Conservation (phyloP, 2,888 invertebrate species). For the Camptogramma bilineatum region DNA sequence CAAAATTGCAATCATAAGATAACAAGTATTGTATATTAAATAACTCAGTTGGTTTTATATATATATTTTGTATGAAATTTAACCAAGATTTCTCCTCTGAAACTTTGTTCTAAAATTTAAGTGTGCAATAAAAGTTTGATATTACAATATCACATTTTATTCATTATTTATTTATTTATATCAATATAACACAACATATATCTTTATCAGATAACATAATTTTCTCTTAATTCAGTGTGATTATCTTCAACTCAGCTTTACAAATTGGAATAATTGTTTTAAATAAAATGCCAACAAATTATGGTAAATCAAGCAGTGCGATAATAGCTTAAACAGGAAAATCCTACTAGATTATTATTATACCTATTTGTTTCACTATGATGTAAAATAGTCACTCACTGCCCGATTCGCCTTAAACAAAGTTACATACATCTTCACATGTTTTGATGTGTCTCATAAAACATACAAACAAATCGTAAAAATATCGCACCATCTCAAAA, state of each 20-base stretch:
- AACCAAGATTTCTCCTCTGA: neutral
- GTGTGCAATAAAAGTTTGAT: constrained; percentile 25
- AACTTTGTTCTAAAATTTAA: neutral
- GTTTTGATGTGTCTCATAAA: constrained; percentile 45
- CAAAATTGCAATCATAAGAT: neutral
- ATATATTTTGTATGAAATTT: no score
- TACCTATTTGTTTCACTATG: neutral
- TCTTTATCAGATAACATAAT: constrained; percentile 74
- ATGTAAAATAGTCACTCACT: constrained; percentile 26
- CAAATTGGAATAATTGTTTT: constrained; percentile 73
- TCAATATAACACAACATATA: constrained; percentile 81
- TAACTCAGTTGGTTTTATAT: neutral
- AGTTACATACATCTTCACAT: constrained; percentile 20
- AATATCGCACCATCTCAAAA: constrained; percentile 70
- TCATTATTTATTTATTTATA: constrained; percentile 72
- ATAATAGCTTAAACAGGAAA: neutral
- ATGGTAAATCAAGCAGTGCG: constrained; percentile 60
- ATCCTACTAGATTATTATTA: neutral
- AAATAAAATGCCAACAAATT: constrained; percentile 80
- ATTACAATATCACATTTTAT: constrained; percentile 82
- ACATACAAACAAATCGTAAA: constrained; percentile 59
- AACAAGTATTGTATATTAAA: neutral
- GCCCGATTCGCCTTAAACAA: constrained; percentile 36
- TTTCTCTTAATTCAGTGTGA: constrained; percentile 64
- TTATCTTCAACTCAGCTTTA: constrained; percentile 70